Base-by-base conservation (phyloP, 2,113 vertebrate genomes). In the Lasiurus borealis region DNA sequence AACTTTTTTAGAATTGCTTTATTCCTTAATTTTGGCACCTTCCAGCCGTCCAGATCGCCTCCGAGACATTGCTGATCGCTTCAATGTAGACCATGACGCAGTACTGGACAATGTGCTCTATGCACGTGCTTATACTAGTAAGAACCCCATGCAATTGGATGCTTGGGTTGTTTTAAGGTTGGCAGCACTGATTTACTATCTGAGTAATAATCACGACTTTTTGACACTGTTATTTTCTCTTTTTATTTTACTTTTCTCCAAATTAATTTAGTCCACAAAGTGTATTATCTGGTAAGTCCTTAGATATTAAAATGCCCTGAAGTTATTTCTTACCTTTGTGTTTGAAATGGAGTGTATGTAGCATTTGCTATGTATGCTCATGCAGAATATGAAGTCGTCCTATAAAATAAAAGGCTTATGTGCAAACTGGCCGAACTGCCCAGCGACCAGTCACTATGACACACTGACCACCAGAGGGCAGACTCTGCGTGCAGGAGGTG, bases 61-160 rank as follows among this genome's bases (percentile, higher is more conserved):
- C 91, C 99, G 98, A 92, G 99, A 99, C 97, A 99, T 99, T 29
- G 99, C 99, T 40, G 99, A 99, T 96, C 98, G 99, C 95, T 99
- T 99, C 98, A 99, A 98, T 2, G 99, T 99, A 93, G 99, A 99
- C 98, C 99, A 99, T 0, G 98, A 99, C 29, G 99, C 99, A 50
- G 99, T 99, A 3, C 99, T 99, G 97, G 99, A 99, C 98, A 99
- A 99, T 0, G 99, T 99, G 72, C 98, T 99, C 8, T 99, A 99
- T 14, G 99, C 99, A 23, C 99, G 99, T 25, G 99, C 99, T 86
- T 99, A 99, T 27, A 99, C 99, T 0, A 99, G 99, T 99, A 98
- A 98, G 99, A 91, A 8, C 78, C 50, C 77, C 16, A 3, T 29
- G 84, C 36, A 44, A 8, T 23, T 64, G 68, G 7, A 34, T 46